Conservation (phyloP, 2,113 vertebrate species). For the Stegostoma tigrinum region DNA sequence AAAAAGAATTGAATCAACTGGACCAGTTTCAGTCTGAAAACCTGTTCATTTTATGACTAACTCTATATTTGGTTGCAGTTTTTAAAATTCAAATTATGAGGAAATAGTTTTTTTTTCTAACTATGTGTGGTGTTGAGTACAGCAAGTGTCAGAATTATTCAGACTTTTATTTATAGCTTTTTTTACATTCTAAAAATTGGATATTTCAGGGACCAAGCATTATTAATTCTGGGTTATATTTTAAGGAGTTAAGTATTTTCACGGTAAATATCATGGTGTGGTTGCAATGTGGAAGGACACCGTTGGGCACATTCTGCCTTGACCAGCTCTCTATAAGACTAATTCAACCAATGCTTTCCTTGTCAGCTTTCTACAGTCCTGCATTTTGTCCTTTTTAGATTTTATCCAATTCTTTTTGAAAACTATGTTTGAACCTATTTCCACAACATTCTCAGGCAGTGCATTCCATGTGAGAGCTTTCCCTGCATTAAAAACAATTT, state of each 20-base stretch:
- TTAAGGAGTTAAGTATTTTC: not conserved
- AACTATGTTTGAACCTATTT: not conserved
- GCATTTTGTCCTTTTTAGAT: not conserved
- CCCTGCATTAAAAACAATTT: not conserved
- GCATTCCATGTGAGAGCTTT: not conserved
- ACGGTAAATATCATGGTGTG: not conserved
- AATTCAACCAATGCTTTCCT: not conserved
- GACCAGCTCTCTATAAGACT: not conserved
- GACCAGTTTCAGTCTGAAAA: not conserved
- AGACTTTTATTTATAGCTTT: not conserved
- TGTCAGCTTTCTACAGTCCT: not conserved
- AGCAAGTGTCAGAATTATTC: not conserved
- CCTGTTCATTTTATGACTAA: not conserved
- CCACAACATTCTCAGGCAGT: not conserved
- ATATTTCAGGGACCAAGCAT: not conserved
- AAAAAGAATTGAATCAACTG: not conserved
- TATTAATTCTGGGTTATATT: not conserved
- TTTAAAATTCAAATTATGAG: not conserved
- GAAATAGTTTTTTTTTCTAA: not conserved
- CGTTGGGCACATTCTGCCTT: not conserved
- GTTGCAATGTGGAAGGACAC: not conserved
- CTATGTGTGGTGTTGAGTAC: not conserved
- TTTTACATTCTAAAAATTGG: not conserved
- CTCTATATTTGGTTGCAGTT: not conserved
- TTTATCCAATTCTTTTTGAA: not conserved